These are phyloP conservation scores for Macrophya annulata DNA, from an alignment of 2,888 invertebrate genomes.

Conservation along the genomic window DNA sequence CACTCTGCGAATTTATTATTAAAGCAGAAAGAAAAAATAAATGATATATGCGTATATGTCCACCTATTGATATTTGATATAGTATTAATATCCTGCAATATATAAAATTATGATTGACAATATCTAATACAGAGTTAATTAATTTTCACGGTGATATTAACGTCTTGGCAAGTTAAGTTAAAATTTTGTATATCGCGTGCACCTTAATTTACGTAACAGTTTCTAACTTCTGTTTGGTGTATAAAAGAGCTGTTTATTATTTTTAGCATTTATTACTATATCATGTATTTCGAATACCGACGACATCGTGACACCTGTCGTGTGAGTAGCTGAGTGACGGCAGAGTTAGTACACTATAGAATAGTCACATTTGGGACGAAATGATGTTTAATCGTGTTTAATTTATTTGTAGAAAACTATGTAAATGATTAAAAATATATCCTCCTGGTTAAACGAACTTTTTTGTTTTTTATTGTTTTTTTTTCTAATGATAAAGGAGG, in stretches of 20 bases:
- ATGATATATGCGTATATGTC: no score
- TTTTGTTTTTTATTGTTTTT: no score
- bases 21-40: background rate
- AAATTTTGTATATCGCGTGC: background rate
- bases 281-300: background rate
- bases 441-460: no score
- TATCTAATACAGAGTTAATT: background rate
- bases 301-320: background rate
- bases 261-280: conserved; percentile 25
- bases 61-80: no score
- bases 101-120: background rate
- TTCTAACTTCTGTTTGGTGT: conserved; percentile 25
- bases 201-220: conserved; percentile 23
- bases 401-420: background rate
- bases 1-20: background rate
- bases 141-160: background rate
- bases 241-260: conserved; percentile 26
- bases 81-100: background rate
- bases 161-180: background rate
- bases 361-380: conserved; percentile 24
- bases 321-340: conserved; percentile 1
- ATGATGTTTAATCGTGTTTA: background rate
- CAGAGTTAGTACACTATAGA: background rate
- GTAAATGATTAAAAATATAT: no score
- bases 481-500: no score